Evolutionary conservation across 2,797 vertebrate genomes (phyloP).

Genomic region (Enteromius trimaculatus): DNA sequence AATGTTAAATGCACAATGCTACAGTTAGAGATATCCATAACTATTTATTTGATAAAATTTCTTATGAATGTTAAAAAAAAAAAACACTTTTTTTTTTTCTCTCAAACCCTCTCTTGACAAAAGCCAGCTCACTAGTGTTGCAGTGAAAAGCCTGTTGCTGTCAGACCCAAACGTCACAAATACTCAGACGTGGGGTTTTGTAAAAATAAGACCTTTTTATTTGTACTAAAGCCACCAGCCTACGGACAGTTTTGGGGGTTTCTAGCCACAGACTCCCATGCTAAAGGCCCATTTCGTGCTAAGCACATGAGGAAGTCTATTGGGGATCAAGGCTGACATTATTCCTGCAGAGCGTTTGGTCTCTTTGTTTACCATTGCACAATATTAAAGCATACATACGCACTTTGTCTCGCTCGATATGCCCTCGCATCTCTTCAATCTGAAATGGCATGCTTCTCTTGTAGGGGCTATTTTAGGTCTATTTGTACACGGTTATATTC

Average conservation of each 20-base stretch:
- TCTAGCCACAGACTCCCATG: conserved; percentile 29
- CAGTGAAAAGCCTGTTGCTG: conserved; percentile 33
- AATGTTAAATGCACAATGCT: conserved; percentile 56
- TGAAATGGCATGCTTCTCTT: conserved; percentile 31
- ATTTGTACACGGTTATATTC: conserved; percentile 38
- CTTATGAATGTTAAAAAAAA: conserved; percentile 32
- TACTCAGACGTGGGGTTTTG: conserved; percentile 37
- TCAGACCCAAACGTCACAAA: conserved; percentile 15
- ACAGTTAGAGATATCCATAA: conserved; percentile 50
- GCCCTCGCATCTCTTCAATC: conserved; percentile 27
- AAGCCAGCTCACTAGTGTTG: conserved; percentile 38
- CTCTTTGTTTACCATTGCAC: conserved; percentile 44
- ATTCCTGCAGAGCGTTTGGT: conserved; percentile 14
- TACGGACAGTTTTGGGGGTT: conserved; percentile 35
- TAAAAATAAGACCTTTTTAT: conserved; percentile 6
- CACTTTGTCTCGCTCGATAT: conserved; percentile 53
- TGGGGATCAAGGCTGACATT: conserved; percentile 22
- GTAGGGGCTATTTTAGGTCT: conserved; percentile 47
- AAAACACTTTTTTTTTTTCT: background rate
- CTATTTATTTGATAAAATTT: conserved; percentile 53
- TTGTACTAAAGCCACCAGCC: conserved; percentile 29
- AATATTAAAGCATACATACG: conserved; percentile 47
- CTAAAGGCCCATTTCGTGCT: conserved; percentile 21
- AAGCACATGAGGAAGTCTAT: conserved; percentile 46
- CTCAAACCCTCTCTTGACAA: conserved; percentile 24